Conservation (phyloP, 2,888 invertebrate genomes). For the Apamea epomidion region DNA sequence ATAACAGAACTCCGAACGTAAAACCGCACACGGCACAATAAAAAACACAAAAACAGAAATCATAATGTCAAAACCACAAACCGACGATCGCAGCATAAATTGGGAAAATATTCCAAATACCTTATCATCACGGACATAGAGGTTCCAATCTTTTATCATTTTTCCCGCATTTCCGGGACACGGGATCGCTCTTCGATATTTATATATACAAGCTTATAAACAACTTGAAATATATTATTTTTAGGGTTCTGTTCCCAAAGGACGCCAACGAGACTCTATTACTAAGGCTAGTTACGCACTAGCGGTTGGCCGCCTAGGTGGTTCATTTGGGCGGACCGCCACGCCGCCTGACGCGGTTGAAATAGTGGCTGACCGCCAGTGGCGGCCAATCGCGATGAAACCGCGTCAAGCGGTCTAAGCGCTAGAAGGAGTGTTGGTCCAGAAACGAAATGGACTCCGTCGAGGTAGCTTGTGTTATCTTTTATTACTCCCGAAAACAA, state of each 20-base stretch:
- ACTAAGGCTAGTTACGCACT: too few relatives aligned
- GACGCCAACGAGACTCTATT: not conserved
- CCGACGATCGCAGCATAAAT: slow-evolving; percentile 31
- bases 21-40: slow-evolving; percentile 1
- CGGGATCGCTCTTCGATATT: slow-evolving; percentile 32
- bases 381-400: too few relatives aligned
- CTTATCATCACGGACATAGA: slow-evolving; percentile 32
- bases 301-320: too few relatives aligned
- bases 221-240: not conserved
- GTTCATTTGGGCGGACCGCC: too few relatives aligned
- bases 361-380: too few relatives aligned
- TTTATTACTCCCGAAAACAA: too few relatives aligned
- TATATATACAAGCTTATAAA: slow-evolving; percentile 39
- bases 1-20: slow-evolving; percentile 19
- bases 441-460: too few relatives aligned
- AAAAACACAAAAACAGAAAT: slow-evolving; percentile 31
- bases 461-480: too few relatives aligned
- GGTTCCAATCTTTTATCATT: slow-evolving; percentile 54
- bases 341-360: too few relatives aligned
- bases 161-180: slow-evolving; percentile 48
- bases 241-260: not conserved
- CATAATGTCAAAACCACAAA: slow-evolving; percentile 45
- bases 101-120: slow-evolving; percentile 52
- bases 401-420: too few relatives aligned
- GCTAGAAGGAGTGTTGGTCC: too few relatives aligned